phyloP scores from a whole-genome alignment of 2,113 vertebrate genomes.

The Chrysemys picta region DNA sequence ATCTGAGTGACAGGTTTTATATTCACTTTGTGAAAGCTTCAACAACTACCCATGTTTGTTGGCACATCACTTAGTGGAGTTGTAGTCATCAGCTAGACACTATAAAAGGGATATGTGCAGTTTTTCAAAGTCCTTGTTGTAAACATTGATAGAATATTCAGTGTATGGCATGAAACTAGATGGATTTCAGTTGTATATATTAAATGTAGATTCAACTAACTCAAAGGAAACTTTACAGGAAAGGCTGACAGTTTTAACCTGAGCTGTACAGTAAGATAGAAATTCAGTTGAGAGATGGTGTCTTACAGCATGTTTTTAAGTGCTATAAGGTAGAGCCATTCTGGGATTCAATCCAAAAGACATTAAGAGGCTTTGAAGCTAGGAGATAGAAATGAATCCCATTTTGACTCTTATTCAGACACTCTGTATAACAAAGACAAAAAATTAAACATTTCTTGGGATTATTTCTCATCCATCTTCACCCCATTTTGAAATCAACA shows the following conservation, averaged over 20 bases:
- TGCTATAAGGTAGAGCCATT: not conserved
- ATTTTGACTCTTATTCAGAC: not conserved
- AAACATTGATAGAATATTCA: not conserved
- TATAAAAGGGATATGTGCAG: not conserved
- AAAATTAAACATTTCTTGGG: slow-evolving; percentile 9
- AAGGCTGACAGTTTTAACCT: not conserved
- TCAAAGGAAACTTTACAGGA: not conserved
- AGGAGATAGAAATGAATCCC: not conserved
- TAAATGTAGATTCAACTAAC: not conserved
- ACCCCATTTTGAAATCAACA: slow-evolving; percentile 12
- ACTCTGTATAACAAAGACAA: not conserved
- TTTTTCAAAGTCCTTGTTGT: not conserved
- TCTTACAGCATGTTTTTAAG: not conserved
- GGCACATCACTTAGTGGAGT: not conserved
- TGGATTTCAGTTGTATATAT: not conserved
- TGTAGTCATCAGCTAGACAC: not conserved
- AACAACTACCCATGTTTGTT: not conserved
- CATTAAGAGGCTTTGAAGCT: slow-evolving; percentile 6
- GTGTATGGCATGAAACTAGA: not conserved
- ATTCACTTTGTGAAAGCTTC: not conserved
- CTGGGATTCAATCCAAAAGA: not conserved
- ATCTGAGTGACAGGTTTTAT: not conserved
- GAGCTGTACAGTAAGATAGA: not conserved
- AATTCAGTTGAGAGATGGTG: not conserved
- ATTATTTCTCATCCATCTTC: not conserved